Evolutionary conservation across 2,888 invertebrate species (phyloP).

Genomic region (Monopis laevigella): DNA sequence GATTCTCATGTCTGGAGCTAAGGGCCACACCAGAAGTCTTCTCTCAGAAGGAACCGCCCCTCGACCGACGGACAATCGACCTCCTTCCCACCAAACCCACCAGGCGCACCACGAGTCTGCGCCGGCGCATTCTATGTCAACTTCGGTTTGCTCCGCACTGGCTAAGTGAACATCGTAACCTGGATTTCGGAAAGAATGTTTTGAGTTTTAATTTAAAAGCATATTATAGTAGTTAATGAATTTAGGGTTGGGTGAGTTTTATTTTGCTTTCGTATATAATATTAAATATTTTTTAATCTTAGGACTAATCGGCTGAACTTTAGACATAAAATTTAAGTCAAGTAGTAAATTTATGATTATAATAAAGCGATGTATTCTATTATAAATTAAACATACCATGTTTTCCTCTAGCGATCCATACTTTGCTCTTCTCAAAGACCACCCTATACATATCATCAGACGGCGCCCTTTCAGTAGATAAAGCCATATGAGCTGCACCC

Average conservation of each 20-base stretch:
- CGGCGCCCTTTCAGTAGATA: conserved; percentile 63
- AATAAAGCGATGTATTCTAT: neutral
- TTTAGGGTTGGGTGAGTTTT: too few species aligned
- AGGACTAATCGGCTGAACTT: too few species aligned
- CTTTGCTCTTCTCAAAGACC: conserved; percentile 69
- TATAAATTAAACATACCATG: conserved; percentile 52
- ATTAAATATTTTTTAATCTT: too few species aligned
- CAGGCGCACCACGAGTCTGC: conserved; percentile 67
- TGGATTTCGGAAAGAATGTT: too few species aligned
- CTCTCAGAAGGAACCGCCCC: conserved; percentile 66
- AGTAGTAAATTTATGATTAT: too few species aligned
- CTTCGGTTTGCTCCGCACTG: conserved; percentile 65
- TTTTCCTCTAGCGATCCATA: conserved; percentile 73
- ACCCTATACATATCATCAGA: conserved; percentile 71
- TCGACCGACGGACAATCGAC: conserved; percentile 63
- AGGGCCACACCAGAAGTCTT: conserved; percentile 68
- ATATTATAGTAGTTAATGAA: neutral
- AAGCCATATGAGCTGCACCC: conserved; percentile 67
- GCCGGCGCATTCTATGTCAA: conserved; percentile 57
- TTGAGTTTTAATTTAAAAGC: neutral
- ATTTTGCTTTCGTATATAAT: too few species aligned
- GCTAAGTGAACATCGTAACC: conserved; percentile 71
- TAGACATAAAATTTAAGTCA: too few species aligned
- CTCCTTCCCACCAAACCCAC: conserved; percentile 76
- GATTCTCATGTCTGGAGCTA: conserved; percentile 68